Base-by-base conservation (phyloP, 2,113 vertebrate genomes). In the Suncus etruscus region DNA sequence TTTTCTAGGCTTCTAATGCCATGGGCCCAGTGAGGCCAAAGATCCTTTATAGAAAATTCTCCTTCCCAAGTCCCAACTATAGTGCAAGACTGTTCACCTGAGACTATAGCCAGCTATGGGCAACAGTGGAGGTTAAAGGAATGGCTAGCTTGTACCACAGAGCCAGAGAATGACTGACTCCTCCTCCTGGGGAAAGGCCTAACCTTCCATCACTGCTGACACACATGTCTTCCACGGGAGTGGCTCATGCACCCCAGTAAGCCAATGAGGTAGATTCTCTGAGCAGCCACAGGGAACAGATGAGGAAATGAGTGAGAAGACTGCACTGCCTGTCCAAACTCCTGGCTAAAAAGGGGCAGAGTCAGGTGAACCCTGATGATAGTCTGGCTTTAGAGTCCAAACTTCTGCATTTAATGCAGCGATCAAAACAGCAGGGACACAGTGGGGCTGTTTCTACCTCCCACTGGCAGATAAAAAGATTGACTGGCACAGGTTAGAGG, bases 361-460 rank as follows among this genome's bases (percentile, higher is more conserved):
- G 66, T 25, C 77, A 88, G 91, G 78, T 76, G n/a, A 66, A 16
- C 54, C 54, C 54, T 16, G 24, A 89, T 79, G 39, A 39, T 54
- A 51, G 81, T 8, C 51, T 25, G 9, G 20, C 51, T 39, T 86
- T 48, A 29, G 27, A 66, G 61, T 4, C 50, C 15, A 74, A 77
- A 88, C 66, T 80, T 80, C 18, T 68, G 78, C 90, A 68, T 50
- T 73, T 76, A n/a, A 86, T 11, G 45, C 31, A 32, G 68, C n/a
- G 10, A 87, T 58, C 24, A 1, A 90, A 51, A 39, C 84, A 66
- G 69, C 29, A 77, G 83, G 24, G 61, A 63, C 32, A 75, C 6
- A 72, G 2, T 66, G 29, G 7, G 48, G n/a, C 65, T 66, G 66
- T 88, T 69, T 70, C n/a, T 31, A 31, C 61, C 81, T 89, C 69